Conservation (phyloP, 2,888 invertebrate genomes). For the Agonopterix subpropinquella region DNA sequence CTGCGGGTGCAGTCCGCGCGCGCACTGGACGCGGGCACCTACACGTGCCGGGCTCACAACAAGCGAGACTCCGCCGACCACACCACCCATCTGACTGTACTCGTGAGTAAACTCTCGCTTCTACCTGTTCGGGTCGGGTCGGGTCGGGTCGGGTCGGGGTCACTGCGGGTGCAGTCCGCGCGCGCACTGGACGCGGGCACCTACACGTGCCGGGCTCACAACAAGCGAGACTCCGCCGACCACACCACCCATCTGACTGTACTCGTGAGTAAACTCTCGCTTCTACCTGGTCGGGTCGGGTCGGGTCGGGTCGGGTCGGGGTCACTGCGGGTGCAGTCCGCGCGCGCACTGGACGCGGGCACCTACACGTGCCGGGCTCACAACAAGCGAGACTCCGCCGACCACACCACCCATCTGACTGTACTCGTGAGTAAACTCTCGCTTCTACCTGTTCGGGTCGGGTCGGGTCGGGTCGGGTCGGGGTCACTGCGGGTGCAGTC, state of each 20-base stretch:
- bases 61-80: slow-evolving; percentile 92
- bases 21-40: slow-evolving; percentile 91
- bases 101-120: slow-evolving; percentile 89
- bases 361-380: slow-evolving; percentile 96
- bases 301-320: too few relatives aligned
- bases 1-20: slow-evolving; percentile 87
- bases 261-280: too few relatives aligned
- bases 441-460: slow-evolving; percentile 87
- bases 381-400: slow-evolving; percentile 91
- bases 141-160: slow-evolving; percentile 85
- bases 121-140: too few relatives aligned
- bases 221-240: slow-evolving; percentile 91
- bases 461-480: slow-evolving; percentile 87
- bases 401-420: slow-evolving; percentile 90
- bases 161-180: slow-evolving; percentile 86
- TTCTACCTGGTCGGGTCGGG: slow-evolving; percentile 86
- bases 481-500: slow-evolving; percentile 85
- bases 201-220: slow-evolving; percentile 96
- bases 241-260: slow-evolving; percentile 89
- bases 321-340: slow-evolving; percentile 85
- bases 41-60: slow-evolving; percentile 95
- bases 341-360: slow-evolving; percentile 90
- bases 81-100: slow-evolving; percentile 88
- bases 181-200: slow-evolving; percentile 90
- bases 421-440: too few relatives aligned